Conservation (phyloP, 2,113 vertebrate genomes). For the Pteronura brasiliensis region DNA sequence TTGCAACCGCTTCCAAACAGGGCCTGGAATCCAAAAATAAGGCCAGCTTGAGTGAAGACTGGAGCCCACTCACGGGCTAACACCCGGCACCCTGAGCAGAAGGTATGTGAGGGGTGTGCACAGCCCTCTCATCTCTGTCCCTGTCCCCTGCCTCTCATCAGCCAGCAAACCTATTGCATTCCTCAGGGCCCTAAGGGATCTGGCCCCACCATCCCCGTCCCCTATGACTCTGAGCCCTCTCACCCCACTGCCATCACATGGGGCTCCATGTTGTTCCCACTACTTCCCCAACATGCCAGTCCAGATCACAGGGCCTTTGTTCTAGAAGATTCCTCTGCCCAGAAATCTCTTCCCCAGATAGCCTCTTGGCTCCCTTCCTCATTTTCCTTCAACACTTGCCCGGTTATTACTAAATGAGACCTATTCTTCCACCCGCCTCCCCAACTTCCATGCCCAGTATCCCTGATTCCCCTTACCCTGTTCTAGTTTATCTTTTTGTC, state of each 20-base stretch:
- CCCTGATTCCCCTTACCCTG: background rate
- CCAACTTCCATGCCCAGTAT: background rate
- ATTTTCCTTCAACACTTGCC: background rate
- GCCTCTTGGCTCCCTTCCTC: background rate
- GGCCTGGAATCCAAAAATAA: background rate
- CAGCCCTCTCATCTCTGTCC: too few relatives aligned
- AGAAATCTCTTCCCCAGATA: background rate
- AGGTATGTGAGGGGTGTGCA: rapidly evolving
- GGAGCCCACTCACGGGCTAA: background rate
- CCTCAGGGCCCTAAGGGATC: rapidly evolving
- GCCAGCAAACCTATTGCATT: background rate
- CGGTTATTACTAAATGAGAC: background rate
- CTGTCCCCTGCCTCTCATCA: background rate
- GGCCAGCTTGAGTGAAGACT: background rate
- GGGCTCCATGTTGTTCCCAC: background rate
- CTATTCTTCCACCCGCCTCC: background rate
- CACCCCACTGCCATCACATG: rapidly evolving
- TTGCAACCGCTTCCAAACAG: background rate
- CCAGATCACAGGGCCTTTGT: background rate
- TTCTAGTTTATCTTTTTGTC: background rate
- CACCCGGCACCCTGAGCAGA: rapidly evolving
- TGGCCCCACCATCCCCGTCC: background rate
- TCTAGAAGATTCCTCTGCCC: conserved; percentile 24
- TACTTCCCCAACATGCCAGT: background rate
- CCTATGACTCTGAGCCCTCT: background rate